Evolutionary conservation across 1,140 invertebrate species (phyloP).

Genomic region (Sycophila sp.): DNA sequence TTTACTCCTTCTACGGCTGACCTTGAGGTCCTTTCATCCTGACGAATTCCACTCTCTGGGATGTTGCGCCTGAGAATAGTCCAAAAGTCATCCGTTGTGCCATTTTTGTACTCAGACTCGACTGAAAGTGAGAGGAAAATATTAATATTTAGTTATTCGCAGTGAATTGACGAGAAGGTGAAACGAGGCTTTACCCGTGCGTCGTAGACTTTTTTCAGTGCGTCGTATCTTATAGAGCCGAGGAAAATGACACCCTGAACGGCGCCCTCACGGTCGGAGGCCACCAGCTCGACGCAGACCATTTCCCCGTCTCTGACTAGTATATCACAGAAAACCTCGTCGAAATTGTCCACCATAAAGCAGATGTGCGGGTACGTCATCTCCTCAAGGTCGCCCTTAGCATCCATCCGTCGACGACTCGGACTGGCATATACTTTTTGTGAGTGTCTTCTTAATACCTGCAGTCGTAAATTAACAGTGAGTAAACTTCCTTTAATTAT

Average conservation of each 20-base stretch:
- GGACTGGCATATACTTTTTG: conserved; percentile 97
- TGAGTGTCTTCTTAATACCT: conserved; percentile 89
- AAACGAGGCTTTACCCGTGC: conserved; percentile 81
- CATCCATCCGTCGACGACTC: conserved; percentile 94
- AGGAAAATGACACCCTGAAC: conserved; percentile 94
- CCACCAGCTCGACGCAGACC: conserved; percentile 97
- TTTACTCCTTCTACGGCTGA: too few species aligned
- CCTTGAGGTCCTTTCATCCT: conserved; percentile 95
- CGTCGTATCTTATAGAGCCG: conserved; percentile 96
- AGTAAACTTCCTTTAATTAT: too few species aligned
- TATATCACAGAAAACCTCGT: conserved; percentile 97
- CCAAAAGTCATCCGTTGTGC: conserved; percentile 96
- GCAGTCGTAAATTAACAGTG: too few species aligned
- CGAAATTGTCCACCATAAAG: conserved; percentile 99
- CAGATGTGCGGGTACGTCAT: conserved; percentile 99
- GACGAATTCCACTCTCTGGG: conserved; percentile 95
- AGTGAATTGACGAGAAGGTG: neutral
- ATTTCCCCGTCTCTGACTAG: conserved; percentile 97
- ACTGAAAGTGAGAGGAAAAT: conserved; percentile 71
- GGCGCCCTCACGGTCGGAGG: conserved; percentile 83
- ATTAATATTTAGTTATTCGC: conserved; percentile 6
- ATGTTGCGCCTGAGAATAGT: conserved; percentile 80
- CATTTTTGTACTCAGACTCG: conserved; percentile 92
- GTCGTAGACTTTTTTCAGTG: conserved; percentile 96
- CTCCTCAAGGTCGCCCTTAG: conserved; percentile 97